Conservation (phyloP, 2,888 invertebrate species). For the Drosophila robusta region DNA sequence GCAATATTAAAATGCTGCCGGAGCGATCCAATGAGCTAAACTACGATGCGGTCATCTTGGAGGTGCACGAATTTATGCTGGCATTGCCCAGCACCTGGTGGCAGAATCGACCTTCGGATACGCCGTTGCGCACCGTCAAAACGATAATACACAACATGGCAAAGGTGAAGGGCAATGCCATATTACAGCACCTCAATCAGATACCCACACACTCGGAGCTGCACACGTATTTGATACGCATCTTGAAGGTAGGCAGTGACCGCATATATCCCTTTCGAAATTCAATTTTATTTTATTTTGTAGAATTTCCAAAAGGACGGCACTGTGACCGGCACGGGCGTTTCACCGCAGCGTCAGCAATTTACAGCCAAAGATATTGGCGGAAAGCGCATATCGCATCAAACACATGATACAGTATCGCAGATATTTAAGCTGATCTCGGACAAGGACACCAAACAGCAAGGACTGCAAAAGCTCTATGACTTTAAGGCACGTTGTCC, state of each 20-base stretch:
- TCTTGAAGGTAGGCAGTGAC: slow-evolving; percentile 87
- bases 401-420: slow-evolving; percentile 93
- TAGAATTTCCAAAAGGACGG: slow-evolving; percentile 87
- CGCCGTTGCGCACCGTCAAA: slow-evolving; percentile 96
- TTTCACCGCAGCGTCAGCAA: slow-evolving; percentile 80
- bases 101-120: slow-evolving; percentile 93
- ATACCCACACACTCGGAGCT: slow-evolving; percentile 93
- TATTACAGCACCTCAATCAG: slow-evolving; percentile 91
- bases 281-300: neutral
- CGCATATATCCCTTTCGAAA: neutral
- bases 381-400: slow-evolving; percentile 89
- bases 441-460: slow-evolving; percentile 92
- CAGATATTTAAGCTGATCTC: slow-evolving; percentile 96
- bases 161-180: slow-evolving; percentile 93
- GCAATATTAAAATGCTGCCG: slow-evolving; percentile 94
- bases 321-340: slow-evolving; percentile 83
- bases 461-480: slow-evolving; percentile 88
- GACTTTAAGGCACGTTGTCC: slow-evolving; percentile 83
- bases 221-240: slow-evolving; percentile 92
- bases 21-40: slow-evolving; percentile 91
- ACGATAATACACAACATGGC: slow-evolving; percentile 96
- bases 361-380: slow-evolving; percentile 83
- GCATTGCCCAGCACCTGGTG: slow-evolving; percentile 95
- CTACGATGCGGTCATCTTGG: slow-evolving; percentile 91
- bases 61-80: slow-evolving; percentile 95